Percentiles rank a stretch among this genome's conserved stretches.
Evolutionary conservation across 1,140 invertebrate species (phyloP).

Genomic region (Apocrypta bakeri): DNA sequence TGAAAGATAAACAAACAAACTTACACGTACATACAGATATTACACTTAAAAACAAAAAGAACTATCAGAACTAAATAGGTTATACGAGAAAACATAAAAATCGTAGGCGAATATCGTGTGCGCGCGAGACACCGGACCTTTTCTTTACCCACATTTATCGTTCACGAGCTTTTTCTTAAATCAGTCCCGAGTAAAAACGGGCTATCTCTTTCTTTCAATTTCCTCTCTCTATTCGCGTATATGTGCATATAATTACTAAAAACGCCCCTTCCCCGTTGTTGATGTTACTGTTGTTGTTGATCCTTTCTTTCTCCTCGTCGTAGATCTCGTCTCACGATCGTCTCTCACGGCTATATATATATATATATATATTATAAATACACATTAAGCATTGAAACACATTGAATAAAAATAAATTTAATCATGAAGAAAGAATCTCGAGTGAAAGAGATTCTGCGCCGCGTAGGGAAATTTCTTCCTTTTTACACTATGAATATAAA

Average conservation of each 20-base stretch:
- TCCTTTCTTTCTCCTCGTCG: not conserved
- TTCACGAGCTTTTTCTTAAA: not conserved
- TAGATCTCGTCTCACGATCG: constrained; percentile 29
- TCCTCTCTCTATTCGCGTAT: not conserved
- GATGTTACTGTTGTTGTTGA: not conserved
- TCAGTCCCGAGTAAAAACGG: too few species aligned
- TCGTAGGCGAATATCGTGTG: not conserved
- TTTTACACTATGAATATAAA: constrained; percentile 24
- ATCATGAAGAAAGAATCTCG: not conserved
- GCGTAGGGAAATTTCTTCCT: not conserved
- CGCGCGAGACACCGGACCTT: not conserved
- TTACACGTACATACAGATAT: not conserved
- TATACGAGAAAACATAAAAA: constrained; percentile 5
- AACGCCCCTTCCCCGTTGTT: not conserved
- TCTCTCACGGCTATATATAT: constrained; percentile 1
- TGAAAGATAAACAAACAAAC: constrained; percentile 27
- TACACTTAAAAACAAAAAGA: constrained; percentile 1
- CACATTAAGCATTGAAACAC: not conserved
- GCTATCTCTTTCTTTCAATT: not conserved
- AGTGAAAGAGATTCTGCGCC: not conserved
- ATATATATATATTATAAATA: constrained; percentile 9
- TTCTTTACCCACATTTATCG: not conserved
- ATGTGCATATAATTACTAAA: not conserved
- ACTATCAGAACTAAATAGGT: not conserved
- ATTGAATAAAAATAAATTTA: not conserved